Evolutionary conservation across 1,140 invertebrate genomes (phyloP), one percentile per base, ranked within the genome.

Genomic region (Melipona quadrifasciata): DNA sequence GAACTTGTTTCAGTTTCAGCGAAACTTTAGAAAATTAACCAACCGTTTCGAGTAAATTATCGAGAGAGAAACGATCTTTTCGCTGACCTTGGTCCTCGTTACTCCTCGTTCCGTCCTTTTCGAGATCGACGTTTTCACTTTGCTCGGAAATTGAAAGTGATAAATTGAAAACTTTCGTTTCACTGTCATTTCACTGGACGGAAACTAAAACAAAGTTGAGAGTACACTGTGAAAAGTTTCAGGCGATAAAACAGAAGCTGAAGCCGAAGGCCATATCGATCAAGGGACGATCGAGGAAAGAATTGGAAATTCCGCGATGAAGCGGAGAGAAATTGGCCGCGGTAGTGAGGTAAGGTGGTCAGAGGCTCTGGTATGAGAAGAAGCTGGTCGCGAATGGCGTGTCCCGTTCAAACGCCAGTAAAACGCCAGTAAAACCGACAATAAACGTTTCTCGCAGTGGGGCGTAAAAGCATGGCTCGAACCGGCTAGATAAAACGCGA

Each of bases 401-500:
- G 64, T 84, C 81, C 55, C 39, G 31, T 78, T 74, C 31, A 27
- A 24, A 39, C 17, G 61, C 31, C 31, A 31, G 31, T 31, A 2
- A 47, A 39, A 47, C 39, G 39, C 39, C 73, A 24, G 71, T 34
- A 76, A 81, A 34, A 76, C 57, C 65, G 39, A 27, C 27, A 61
- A 53, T 76, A 70, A 88, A 68, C 82, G 71, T 84, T 87, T 73
- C 82, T 74, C 71, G 70, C 65, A 90, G 86, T 64, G 80, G 70
- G 39, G 71, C 65, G 81, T 90, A 88, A 90, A 90, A 88, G 87
- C 78, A 58, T 73, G 72, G 87, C 53, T 12, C 17, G 47, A 34
- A 8, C 39, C 39, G 39, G 72, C 53, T 17, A 27, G 27, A 90
- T 90, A 89, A 88, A 90, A 89, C 75, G 72, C 31, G 31, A 31